These are phyloP conservation scores for Synanthedon vespiformis DNA, from an alignment of 2,888 invertebrate genomes.

Conservation along the genomic window DNA sequence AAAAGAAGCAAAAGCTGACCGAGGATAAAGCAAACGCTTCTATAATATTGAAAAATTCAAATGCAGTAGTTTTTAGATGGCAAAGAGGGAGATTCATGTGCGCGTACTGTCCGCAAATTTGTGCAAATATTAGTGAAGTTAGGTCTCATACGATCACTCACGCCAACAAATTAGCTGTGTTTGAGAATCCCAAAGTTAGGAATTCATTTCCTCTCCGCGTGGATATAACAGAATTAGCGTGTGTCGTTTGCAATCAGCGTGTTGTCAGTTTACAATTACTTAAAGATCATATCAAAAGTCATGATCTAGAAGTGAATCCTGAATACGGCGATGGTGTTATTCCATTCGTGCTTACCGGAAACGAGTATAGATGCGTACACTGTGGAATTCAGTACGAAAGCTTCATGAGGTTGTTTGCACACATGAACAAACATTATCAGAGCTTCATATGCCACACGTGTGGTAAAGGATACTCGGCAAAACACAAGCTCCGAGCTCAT, in stretches of 20 bases:
- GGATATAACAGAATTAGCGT: constrained; percentile 35
- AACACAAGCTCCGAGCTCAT: constrained; percentile 50
- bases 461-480: constrained; percentile 53
- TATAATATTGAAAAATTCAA: constrained; percentile 36
- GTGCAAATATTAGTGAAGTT: constrained; percentile 22
- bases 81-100: constrained; percentile 44
- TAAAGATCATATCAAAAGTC: constrained; percentile 31
- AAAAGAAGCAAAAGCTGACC: constrained; percentile 4
- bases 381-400: constrained; percentile 27
- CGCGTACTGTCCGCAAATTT: constrained; percentile 33
- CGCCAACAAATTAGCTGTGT: constrained; percentile 26
- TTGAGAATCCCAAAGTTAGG: constrained; percentile 24
- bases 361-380: constrained; percentile 31
- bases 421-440: constrained; percentile 58
- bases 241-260: constrained; percentile 23
- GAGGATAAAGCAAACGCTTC: constrained; percentile 41
- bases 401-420: constrained; percentile 31
- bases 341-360: constrained; percentile 33
- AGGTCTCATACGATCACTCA: constrained; percentile 29
- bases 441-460: constrained; percentile 52
- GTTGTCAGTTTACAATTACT: constrained; percentile 19
- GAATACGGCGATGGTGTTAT: constrained; percentile 34
- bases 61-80: constrained; percentile 42
- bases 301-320: constrained; percentile 19
- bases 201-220: constrained; percentile 38